Conservation (phyloP, 2,888 invertebrate species). For the Heteropelma amictum region DNA sequence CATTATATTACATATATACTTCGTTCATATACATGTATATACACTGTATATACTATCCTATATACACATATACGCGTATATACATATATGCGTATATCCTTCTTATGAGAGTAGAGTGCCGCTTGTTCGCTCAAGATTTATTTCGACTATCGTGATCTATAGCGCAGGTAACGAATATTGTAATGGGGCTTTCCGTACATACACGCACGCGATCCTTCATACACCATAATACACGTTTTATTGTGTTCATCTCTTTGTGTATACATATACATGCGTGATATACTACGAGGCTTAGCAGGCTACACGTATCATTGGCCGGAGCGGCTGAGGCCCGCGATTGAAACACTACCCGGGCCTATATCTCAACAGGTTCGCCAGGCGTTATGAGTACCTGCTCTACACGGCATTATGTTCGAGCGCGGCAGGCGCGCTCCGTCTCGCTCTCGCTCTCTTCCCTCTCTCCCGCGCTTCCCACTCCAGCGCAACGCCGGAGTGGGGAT, state of each 20-base stretch:
- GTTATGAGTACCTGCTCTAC: constrained; percentile 76
- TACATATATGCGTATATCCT: background rate
- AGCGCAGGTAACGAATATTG: constrained; percentile 75
- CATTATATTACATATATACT: background rate
- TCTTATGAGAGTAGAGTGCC: constrained; percentile 61
- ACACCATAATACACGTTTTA: background rate
- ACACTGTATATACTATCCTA: too few species aligned
- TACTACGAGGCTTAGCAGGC: too few species aligned
- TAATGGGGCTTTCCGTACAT: constrained; percentile 68
- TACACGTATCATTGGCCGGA: constrained; percentile 71
- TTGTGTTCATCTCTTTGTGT: background rate
- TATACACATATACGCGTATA: background rate
- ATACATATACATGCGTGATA: constrained; percentile 39
- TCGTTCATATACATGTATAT: background rate
- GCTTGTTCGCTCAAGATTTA: constrained; percentile 75
- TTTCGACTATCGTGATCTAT: constrained; percentile 76
- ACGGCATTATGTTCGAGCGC: constrained; percentile 71
- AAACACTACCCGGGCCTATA: constrained; percentile 77
- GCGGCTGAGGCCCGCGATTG: constrained; percentile 70
- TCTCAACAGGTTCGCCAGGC: constrained; percentile 74
- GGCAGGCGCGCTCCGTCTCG: constrained; percentile 37
- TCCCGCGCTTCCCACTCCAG: background rate
- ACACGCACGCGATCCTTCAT: constrained; percentile 1
- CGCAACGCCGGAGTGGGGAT: too few species aligned
- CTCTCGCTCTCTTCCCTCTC: background rate